Conservation (phyloP, 2,113 vertebrate genomes). For the Bambusicola thoracicus region DNA sequence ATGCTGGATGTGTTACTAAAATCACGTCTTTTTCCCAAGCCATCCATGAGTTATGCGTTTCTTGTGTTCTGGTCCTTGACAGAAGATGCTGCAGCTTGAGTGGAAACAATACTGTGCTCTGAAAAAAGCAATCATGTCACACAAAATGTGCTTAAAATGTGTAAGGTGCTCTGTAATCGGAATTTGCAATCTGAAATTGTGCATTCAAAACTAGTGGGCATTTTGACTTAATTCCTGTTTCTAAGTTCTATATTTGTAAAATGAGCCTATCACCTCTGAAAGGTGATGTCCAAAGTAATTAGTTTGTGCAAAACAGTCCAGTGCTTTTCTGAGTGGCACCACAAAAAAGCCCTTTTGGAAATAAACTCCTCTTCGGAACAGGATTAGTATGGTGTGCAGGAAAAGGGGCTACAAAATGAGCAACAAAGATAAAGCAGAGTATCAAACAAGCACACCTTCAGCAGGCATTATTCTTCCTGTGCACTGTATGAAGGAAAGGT, state of each 20-base stretch:
- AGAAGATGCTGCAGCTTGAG: not conserved
- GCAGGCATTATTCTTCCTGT: not conserved
- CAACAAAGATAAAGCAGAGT: not conserved
- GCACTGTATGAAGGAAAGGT: not conserved
- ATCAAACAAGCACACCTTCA: not conserved
- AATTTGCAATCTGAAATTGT: not conserved
- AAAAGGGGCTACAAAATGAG: not conserved
- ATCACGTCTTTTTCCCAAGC: not conserved
- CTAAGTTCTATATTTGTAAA: constrained; percentile 2
- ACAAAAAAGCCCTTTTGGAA: not conserved
- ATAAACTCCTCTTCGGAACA: not conserved
- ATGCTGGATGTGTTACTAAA: not conserved
- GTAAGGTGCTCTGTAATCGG: not conserved
- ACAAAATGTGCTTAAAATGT: not conserved
- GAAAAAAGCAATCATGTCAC: not conserved
- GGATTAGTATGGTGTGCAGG: not conserved
- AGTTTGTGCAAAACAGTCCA: constrained; percentile 15
- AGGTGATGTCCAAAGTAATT: constrained; percentile 36
- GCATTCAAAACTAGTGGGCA: not conserved
- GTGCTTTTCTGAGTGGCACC: constrained; percentile 17
- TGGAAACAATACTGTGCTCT: not conserved
- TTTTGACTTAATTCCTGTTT: constrained; percentile 27
- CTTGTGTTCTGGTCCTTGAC: not conserved
- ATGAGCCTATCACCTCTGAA: not conserved
- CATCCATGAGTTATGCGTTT: not conserved